Conservation (phyloP, 2,888 invertebrate species). For the Hofmannophila pseudospretella region DNA sequence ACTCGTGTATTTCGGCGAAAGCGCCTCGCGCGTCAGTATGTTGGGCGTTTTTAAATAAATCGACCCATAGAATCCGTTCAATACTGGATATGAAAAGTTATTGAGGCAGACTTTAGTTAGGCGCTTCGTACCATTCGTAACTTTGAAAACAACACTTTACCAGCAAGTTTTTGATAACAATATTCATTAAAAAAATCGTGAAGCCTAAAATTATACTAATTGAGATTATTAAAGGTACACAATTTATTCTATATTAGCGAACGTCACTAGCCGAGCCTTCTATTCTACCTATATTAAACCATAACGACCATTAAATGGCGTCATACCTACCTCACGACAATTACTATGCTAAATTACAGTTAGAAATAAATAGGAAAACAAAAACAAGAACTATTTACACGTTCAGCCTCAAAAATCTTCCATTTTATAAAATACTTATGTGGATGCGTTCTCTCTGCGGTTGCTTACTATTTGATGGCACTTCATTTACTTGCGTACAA, state of each 20-base stretch:
- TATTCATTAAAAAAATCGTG: constrained; percentile 5
- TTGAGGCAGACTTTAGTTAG: constrained; percentile 8
- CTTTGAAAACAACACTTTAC: neutral
- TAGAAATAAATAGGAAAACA: constrained; percentile 58
- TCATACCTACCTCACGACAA: constrained; percentile 24
- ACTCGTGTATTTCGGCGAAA: no score
- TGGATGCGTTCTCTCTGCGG: constrained; percentile 23
- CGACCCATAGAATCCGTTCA: no score
- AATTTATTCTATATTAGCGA: constrained; percentile 46
- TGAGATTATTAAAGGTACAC: constrained; percentile 72
- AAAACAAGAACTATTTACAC: constrained; percentile 56
- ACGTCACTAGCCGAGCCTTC: constrained; percentile 47
- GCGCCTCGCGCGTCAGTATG: no score
- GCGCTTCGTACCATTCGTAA: no score
- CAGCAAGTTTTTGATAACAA: neutral
- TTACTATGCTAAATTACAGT: constrained; percentile 35
- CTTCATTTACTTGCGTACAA: constrained; percentile 7
- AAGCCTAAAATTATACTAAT: constrained; percentile 38
- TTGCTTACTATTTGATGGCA: constrained; percentile 14
- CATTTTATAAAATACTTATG: constrained; percentile 25
- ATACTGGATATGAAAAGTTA: constrained; percentile 1
- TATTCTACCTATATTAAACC: constrained; percentile 15
- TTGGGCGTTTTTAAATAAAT: no score
- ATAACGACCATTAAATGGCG: constrained; percentile 51
- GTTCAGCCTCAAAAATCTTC: constrained; percentile 58